A percentile compares a stretch with the other conserved stretches of the same genome.
phyloP scores from a whole-genome alignment of 2,113 vertebrate genomes.

The Rhinoderma darwinii region DNA sequence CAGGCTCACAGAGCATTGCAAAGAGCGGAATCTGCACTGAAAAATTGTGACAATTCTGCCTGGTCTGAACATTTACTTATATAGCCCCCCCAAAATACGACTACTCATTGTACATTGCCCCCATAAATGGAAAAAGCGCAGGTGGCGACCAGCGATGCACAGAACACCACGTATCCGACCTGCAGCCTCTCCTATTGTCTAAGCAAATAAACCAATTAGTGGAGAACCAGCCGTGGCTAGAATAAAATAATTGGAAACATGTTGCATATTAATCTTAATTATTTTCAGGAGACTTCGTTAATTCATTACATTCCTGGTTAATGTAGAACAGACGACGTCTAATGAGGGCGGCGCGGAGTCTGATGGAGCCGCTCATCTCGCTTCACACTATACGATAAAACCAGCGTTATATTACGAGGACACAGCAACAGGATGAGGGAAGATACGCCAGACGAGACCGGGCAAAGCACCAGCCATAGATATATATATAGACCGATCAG shows the following conservation, averaged over 20 bases:
- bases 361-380: not conserved
- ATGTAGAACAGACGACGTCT: not conserved
- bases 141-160: not conserved
- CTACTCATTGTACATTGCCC: no score
- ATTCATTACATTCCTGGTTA: constrained; percentile 8
- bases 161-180: not conserved
- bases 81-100: no score
- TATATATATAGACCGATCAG: no score
- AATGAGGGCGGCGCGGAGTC: not conserved
- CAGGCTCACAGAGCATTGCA: no score
- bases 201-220: constrained; percentile 19
- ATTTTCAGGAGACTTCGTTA: not conserved
- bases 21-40: no score
- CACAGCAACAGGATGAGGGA: not conserved
- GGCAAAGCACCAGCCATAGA: no score
- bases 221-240: not conserved
- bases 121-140: no score
- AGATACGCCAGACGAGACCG: no score
- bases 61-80: no score
- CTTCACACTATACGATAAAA: not conserved
- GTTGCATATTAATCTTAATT: not conserved
- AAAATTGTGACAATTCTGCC: no score
- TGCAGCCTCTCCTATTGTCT: not conserved
- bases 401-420: no score
- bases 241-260: constrained; percentile 5